Evolutionary conservation across 2,888 invertebrate species (phyloP).

Genomic region (Coelogynopora nodosa): DNA sequence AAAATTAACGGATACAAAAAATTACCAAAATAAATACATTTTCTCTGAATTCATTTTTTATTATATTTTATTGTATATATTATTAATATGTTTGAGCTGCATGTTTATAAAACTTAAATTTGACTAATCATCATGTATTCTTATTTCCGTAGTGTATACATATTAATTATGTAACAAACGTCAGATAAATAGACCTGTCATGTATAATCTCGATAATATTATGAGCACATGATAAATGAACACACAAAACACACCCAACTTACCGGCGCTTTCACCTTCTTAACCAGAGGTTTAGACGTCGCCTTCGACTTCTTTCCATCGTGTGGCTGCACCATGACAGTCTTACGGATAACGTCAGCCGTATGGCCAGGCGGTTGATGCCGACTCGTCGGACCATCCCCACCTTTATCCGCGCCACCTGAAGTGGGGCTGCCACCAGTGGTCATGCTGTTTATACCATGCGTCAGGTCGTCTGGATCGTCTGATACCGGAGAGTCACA

Average conservation of each 20-base stretch:
- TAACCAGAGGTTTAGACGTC: not conserved
- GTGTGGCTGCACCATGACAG: constrained; percentile 39
- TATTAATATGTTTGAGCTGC: too few species aligned
- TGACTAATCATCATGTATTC: too few species aligned
- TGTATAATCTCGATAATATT: not conserved
- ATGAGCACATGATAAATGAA: not conserved
- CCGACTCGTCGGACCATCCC: not conserved
- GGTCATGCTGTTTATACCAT: not conserved
- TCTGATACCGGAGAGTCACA: not conserved
- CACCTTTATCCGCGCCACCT: not conserved
- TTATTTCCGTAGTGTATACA: too few species aligned
- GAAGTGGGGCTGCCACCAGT: not conserved
- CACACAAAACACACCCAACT: not conserved
- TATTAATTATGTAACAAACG: not conserved
- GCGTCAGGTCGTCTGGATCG: not conserved
- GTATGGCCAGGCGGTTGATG: not conserved
- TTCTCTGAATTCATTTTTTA: too few species aligned
- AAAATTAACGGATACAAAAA: too few species aligned
- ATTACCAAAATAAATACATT: too few species aligned
- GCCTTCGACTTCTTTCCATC: constrained; percentile 38
- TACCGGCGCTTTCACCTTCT: constrained; percentile 31
- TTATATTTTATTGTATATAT: too few species aligned
- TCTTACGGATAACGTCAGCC: constrained; percentile 6
- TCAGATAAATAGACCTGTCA: not conserved
- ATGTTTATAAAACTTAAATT: too few species aligned